Base-by-base conservation (phyloP, 2,113 vertebrate genomes). In the Toxotes jaculatrix region DNA sequence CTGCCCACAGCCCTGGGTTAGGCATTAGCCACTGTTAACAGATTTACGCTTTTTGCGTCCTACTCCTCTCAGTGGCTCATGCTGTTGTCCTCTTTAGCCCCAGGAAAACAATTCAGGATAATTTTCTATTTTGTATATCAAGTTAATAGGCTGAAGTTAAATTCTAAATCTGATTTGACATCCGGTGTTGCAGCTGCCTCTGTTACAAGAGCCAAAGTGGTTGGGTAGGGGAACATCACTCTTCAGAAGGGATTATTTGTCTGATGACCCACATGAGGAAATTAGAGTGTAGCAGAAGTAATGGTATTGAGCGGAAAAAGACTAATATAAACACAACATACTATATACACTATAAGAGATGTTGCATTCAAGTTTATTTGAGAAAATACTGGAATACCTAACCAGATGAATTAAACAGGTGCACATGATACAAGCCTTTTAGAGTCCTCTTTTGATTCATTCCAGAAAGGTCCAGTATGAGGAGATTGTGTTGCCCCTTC, bases 401-500 rank as follows among this genome's bases (percentile, higher is more conserved):
- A 71, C 7, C 19, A 42, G 36, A 69, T 75, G 16, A 84, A 82
- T 74, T 40, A 72, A 85, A 83, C 64, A 80, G 17, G n/a, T 78
- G 27, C 43, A 80, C 56, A 65, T 67, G 75, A 79, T 53, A 64
- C 38, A 31, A 74, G 56, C 60, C 43, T 57, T 79, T 69, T 27
- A 42, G 8, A 61, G 53, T 66, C 17, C 5, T 71, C n/a, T 72
- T 78, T 78, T 67, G 55, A 79, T 43, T 74, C 34, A 62, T 79
- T 83, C 72, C 3, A 74, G 43, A 69, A 72, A 82, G 47, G 64
- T 82, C 47, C 60, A n/a, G 68, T 82, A 36, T 60, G 14, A 67
- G 77, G 55, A 77, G 79, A 89, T 84, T 81, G 70, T 88, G 60
- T 90, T 87, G 85, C 79, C 80, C 65, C 80, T 69, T 83, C 82